phyloP scores from a whole-genome alignment of 2,888 invertebrate species.

The Polymixis flavicincta region DNA sequence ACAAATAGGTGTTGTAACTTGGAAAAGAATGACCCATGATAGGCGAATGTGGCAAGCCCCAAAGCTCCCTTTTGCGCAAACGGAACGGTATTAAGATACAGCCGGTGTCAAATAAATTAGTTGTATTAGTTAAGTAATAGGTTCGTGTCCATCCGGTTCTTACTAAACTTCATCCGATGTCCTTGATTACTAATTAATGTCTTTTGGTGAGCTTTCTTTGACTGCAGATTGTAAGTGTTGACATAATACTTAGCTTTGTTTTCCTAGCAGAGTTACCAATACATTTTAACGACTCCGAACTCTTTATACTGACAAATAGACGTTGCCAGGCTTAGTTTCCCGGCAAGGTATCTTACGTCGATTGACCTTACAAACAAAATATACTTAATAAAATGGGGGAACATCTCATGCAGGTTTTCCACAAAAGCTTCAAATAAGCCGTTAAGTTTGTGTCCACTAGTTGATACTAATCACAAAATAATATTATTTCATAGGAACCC shows the following conservation, averaged over 20 bases:
- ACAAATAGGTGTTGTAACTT: no score
- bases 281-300: background rate
- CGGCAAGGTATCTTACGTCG: background rate
- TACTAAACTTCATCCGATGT: no score
- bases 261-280: background rate
- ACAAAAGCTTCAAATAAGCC: slow-evolving; percentile 37
- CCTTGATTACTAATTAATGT: no score
- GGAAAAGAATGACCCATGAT: no score
- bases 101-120: no score
- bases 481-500: slow-evolving; percentile 45
- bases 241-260: background rate
- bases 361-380: background rate
- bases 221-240: background rate
- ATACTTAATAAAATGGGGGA: background rate
- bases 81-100: no score
- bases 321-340: background rate
- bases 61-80: no score
- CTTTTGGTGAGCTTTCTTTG: background rate
- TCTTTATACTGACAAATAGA: background rate
- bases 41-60: no score
- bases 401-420: slow-evolving; percentile 53
- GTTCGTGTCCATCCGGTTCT: no score
- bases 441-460: slow-evolving; percentile 63
- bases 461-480: slow-evolving; percentile 29
- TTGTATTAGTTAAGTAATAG: no score